A percentile compares a stretch with the other conserved stretches of the same genome.
These are phyloP conservation scores for Halocaridina rubra DNA, from an alignment of 2,888 invertebrate species.

Conservation along the genomic window DNA sequence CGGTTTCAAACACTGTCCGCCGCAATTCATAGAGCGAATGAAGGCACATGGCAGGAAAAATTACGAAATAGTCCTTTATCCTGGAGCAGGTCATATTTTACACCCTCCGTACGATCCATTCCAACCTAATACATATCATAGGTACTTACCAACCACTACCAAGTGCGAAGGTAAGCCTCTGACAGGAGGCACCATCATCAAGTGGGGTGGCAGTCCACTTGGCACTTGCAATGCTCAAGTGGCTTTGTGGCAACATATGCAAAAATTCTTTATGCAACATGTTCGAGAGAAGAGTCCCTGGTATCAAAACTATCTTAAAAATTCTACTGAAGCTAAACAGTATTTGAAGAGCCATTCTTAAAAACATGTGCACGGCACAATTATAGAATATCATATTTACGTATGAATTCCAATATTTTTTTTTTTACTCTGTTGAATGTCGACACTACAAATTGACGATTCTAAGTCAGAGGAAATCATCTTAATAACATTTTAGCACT, in stretches of 20 bases:
- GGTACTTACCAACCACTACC: background rate
- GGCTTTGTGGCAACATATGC: conserved; percentile 48
- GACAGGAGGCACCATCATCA: no score
- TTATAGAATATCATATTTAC: no score
- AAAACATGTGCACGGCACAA: no score
- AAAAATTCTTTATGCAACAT: conserved; percentile 30
- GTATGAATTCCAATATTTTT: no score
- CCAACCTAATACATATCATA: conserved; percentile 14
- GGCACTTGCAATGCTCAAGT: conserved; percentile 39
- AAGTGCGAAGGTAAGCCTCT: background rate
- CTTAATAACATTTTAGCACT: no score
- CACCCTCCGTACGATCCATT: conserved; percentile 43
- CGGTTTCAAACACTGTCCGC: background rate
- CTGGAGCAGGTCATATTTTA: conserved; percentile 47
- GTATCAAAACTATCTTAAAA: conserved; percentile 26
- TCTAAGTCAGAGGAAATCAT: no score
- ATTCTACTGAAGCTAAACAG: no score
- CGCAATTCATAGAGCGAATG: conserved; percentile 27
- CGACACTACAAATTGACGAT: no score
- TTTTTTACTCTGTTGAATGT: no score
- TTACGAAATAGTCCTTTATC: conserved; percentile 40
- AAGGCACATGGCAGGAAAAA: conserved; percentile 4
- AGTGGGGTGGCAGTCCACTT: conserved; percentile 36
- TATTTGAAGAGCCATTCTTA: no score
- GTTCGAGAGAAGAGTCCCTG: conserved; percentile 40